Evolutionary conservation across 2,888 invertebrate genomes (phyloP).

Genomic region (Nemotelus nigrinus): DNA sequence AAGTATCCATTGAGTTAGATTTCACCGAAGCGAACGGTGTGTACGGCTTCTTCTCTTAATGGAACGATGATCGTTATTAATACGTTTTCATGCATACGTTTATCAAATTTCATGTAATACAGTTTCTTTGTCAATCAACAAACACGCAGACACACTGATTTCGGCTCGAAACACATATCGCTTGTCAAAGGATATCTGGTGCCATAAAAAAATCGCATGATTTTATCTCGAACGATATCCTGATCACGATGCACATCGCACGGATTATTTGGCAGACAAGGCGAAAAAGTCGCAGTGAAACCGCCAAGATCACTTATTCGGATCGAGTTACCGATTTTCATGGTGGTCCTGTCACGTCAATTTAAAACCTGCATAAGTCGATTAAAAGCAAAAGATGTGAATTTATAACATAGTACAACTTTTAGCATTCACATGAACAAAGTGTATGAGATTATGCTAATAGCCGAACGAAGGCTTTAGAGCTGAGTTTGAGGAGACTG

Average conservation of each 20-base stretch:
- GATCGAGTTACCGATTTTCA: conserved; percentile 43
- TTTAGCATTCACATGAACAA: conserved; percentile 1
- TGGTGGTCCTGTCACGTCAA: conserved; percentile 47
- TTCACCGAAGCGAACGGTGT: neutral
- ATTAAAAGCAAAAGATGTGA: conserved; percentile 46
- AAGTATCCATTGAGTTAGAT: conserved; percentile 27
- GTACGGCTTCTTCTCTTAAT: conserved; percentile 47
- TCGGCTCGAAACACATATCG: conserved; percentile 18
- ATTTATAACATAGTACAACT: conserved; percentile 28
- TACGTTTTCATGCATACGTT: conserved; percentile 41
- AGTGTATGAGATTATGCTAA: too few species aligned
- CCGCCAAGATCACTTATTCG: conserved; percentile 47
- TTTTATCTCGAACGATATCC: conserved; percentile 24
- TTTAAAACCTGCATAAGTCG: conserved; percentile 44
- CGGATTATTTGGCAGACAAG: conserved; percentile 9
- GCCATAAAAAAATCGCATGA: conserved; percentile 20
- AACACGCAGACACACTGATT: conserved; percentile 22
- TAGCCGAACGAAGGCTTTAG: too few species aligned
- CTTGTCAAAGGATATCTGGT: conserved; percentile 29
- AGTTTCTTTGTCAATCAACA: neutral
- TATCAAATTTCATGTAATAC: conserved; percentile 44
- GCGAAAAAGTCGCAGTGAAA: conserved; percentile 34
- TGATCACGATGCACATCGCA: conserved; percentile 1
- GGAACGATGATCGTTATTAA: conserved; percentile 48
- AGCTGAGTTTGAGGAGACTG: too few species aligned